Evolutionary conservation across 2,113 vertebrate genomes (phyloP), one percentile per base, ranked within the genome.

Genomic region (Grantiella picta): DNA sequence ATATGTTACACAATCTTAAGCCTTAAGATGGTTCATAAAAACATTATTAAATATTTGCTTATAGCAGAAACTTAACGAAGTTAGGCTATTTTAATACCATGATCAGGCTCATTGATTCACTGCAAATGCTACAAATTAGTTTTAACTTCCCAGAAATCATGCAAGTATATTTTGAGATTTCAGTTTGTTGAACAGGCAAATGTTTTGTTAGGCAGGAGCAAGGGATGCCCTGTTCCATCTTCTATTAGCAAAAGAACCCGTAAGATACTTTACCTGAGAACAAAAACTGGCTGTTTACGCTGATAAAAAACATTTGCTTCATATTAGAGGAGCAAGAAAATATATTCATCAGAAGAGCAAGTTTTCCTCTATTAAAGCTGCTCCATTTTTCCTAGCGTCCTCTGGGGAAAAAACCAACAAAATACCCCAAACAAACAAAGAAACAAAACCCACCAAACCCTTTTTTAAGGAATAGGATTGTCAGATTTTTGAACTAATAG

Each of bases 241-340:
- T 47, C 16, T 40, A 29, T 5, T 33, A 80, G 25, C 8, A 68
- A 72, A 80, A 50, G 89, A 66, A 17, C 0, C 4, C 7, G 0
- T 19, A 59, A 66, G 15, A 52, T 33, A 40, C 4, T 69, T 87
- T 77, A 77, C 59, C 59, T 83, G 68, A 73, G 36, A 90, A 87
- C 8, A 53, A 38, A 82, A 80, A 8, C 10, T 84, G 53, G 3
- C 42, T 70, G 23, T 50, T 68, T 79, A 68, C 0, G 1, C 24
- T 69, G 36, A 42, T 63, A 69, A 61, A 15, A 29, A 71, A 71
- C 12, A 24, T 8, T 53, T 21, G 14, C 28, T 85, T 82, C 31
- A 7, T 33, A 36, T 9, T 4, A 90, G 24, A 82, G 16, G 11
- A 63, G 12, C 25, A 76, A 84, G 25, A 76, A 73, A 72, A 79